These are phyloP conservation scores for Actinostola sp. DNA, from an alignment of 92 coral and sea anemone species.

Conservation along the genomic window DNA sequence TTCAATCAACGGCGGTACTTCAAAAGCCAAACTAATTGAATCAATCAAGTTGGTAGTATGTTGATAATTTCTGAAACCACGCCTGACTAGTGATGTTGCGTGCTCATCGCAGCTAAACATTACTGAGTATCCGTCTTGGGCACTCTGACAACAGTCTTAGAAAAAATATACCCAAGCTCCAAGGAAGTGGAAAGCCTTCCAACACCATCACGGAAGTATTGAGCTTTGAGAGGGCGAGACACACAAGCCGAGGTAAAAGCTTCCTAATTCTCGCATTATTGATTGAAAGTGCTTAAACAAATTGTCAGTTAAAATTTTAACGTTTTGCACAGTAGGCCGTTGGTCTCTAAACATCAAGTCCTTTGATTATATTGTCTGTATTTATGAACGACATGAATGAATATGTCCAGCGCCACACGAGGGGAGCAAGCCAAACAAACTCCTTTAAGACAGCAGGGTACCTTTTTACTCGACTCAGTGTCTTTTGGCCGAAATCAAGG, in stretches of 20 bases:
- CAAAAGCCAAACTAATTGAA: constrained; percentile 93
- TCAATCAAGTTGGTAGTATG: constrained; percentile 94
- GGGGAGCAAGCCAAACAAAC: constrained; percentile 23
- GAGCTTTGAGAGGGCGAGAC: background rate
- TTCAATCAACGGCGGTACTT: constrained; percentile 89
- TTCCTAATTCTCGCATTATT: background rate
- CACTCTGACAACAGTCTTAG: background rate
- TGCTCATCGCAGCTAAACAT: constrained; percentile 35
- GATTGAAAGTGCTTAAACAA: constrained; percentile 15
- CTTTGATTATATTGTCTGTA: background rate
- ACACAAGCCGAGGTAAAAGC: background rate
- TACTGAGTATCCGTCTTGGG: constrained; percentile 23
- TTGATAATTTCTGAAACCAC: constrained; percentile 97
- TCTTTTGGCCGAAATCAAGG: background rate
- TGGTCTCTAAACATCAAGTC: background rate
- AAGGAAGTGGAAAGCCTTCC: background rate
- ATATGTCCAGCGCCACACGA: constrained; percentile 5
- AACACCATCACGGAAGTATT: background rate
- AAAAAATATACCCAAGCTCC: background rate
- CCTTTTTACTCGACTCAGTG: constrained; percentile 13
- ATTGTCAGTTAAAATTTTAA: constrained; percentile 10
- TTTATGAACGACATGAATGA: constrained; percentile 7
- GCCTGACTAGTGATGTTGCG: constrained; percentile 83
- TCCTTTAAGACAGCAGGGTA: constrained; percentile 6
- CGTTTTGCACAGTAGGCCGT: background rate